Evolutionary conservation across 2,888 invertebrate species (phyloP).

Genomic region (Crematogaster levior): DNA sequence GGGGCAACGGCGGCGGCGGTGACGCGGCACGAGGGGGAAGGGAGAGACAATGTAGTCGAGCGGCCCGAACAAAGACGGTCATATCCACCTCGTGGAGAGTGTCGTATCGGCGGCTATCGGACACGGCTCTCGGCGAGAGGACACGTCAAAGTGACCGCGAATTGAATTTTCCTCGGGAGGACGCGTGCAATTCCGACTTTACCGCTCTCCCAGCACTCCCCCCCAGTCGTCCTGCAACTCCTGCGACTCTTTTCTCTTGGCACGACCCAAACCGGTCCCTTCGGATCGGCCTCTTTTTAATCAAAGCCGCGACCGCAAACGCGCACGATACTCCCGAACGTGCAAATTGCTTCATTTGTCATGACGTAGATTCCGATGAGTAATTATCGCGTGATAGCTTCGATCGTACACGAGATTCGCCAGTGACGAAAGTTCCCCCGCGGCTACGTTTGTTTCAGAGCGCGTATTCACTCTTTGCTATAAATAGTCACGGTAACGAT

Average conservation of each 20-base stretch:
- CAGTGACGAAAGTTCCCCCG: neutral
- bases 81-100: constrained; percentile 69
- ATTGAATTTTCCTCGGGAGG: constrained; percentile 77
- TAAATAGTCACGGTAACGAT: neutral
- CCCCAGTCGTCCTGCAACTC: constrained; percentile 27
- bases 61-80: constrained; percentile 58
- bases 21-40: constrained; percentile 30
- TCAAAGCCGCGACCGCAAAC: constrained; percentile 62
- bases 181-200: constrained; percentile 70
- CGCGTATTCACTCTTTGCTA: neutral
- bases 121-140: constrained; percentile 66
- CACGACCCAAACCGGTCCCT: neutral
- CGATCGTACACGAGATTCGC: neutral
- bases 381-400: neutral
- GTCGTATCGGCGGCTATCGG: constrained; percentile 73
- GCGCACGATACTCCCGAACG: constrained; percentile 13
- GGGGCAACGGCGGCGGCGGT: neutral
- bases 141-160: constrained; percentile 81
- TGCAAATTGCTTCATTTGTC: neutral
- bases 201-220: constrained; percentile 5
- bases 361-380: neutral
- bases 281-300: constrained; percentile 44
- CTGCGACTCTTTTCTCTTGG: neutral
- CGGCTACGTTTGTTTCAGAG: neutral
- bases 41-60: constrained; percentile 39